A percentile compares a stretch with the other conserved stretches of the same genome.
Evolutionary conservation across 2,113 vertebrate genomes (phyloP).

Genomic region (Pagrus major): DNA sequence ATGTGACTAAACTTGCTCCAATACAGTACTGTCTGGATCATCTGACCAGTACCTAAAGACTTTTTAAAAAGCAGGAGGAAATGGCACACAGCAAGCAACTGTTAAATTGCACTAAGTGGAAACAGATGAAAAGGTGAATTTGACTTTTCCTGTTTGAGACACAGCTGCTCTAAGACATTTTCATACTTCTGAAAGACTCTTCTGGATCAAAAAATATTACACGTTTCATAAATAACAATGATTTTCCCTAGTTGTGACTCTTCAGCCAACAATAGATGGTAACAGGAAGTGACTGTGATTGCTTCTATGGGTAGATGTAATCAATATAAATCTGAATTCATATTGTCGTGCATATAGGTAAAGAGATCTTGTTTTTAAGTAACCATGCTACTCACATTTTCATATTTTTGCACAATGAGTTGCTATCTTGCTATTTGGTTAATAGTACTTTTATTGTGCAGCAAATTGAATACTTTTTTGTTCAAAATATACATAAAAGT

Average conservation of each 20-base stretch:
- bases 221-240: neutral
- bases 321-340: neutral
- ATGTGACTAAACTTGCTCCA: neutral
- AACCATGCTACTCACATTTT: neutral
- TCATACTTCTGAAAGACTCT: neutral
- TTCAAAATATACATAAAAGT: neutral
- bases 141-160: neutral
- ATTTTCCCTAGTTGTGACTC: neutral
- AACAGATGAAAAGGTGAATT: neutral
- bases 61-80: neutral
- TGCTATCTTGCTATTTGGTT: neutral
- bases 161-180: neutral
- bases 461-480: neutral
- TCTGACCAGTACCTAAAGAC: rapidly evolving
- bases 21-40: neutral
- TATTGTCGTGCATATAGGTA: too few species aligned
- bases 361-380: neutral
- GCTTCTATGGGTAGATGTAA: neutral
- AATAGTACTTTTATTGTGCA: neutral
- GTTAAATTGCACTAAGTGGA: neutral
- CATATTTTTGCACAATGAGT: neutral
- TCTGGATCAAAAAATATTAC: neutral
- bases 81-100: neutral
- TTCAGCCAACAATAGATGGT: neutral
- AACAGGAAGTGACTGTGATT: neutral